Conservation (phyloP, 92 coral and sea anemone species). For the Ricordea florida region DNA sequence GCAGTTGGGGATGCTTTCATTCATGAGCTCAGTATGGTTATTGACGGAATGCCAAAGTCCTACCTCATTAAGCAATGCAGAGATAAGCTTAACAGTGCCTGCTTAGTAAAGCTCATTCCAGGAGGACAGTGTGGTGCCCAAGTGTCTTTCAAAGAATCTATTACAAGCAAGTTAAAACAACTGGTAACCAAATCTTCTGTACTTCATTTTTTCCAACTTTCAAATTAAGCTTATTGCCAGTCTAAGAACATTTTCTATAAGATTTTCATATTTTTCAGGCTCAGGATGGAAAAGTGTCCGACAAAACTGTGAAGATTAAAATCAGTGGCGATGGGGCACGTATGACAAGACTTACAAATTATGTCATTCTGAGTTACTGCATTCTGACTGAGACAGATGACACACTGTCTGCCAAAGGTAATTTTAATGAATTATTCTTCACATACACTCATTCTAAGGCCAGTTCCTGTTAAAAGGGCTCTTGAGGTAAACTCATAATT, state of each 20-base stretch:
- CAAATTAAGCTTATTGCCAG: no score
- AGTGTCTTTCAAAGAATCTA: constrained; percentile 14
- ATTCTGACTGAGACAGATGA: constrained; percentile 23
- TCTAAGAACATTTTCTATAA: no score
- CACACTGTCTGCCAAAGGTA: constrained; percentile 36
- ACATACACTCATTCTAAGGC: neutral
- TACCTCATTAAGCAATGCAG: no score
- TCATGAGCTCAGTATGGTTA: no score
- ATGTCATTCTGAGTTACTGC: constrained; percentile 30
- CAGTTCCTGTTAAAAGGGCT: neutral
- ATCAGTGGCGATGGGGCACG: constrained; percentile 42
- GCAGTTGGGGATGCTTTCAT: no score
- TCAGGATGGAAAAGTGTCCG: constrained; percentile 18
- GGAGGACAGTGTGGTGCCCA: constrained; percentile 27
- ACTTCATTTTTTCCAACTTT: no score
- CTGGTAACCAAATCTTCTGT: constrained; percentile 28
- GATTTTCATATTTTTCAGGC: no score
- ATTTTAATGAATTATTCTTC: neutral
- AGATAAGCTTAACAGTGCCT: constrained; percentile 1
- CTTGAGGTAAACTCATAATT: no score
- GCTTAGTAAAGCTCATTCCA: neutral
- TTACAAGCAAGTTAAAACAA: neutral
- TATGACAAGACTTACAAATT: constrained; percentile 28
- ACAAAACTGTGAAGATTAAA: constrained; percentile 2
- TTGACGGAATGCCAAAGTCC: no score